phyloP scores from a whole-genome alignment of 2,797 vertebrate genomes.

The Yasuhikotakia modesta region DNA sequence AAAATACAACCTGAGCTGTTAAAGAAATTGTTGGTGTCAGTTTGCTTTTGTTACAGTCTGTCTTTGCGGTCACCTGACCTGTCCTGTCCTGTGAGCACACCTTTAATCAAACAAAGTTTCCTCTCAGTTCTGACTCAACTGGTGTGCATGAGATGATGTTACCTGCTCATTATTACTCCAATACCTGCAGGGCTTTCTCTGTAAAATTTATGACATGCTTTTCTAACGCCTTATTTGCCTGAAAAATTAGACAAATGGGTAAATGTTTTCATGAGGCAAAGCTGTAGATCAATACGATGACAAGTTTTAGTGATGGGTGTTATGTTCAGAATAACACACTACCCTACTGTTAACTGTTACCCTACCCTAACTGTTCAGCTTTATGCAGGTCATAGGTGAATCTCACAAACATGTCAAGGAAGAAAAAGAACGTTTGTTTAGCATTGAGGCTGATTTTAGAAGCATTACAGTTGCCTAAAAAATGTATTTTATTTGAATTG shows the following conservation, averaged over 20 bases:
- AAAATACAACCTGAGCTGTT: slow-evolving; percentile 77
- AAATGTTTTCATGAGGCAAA: slow-evolving; percentile 1
- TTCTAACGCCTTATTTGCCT: background rate
- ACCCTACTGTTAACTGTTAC: no score
- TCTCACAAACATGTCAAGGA: no score
- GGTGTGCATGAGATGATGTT: background rate
- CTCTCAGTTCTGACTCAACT: slow-evolving; percentile 25
- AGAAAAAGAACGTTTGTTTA: no score
- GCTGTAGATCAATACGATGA: background rate
- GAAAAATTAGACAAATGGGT: slow-evolving; percentile 23
- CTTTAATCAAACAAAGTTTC: slow-evolving; percentile 35
- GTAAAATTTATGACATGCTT: slow-evolving; percentile 19
- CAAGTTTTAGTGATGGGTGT: background rate
- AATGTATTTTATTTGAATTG: no score
- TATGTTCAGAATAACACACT: background rate
- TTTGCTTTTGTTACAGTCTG: slow-evolving; percentile 46
- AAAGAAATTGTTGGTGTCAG: slow-evolving; percentile 49
- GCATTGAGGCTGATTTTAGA: no score
- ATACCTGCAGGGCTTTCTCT: slow-evolving; percentile 29
- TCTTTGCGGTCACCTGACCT: slow-evolving; percentile 15
- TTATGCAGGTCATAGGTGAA: no score
- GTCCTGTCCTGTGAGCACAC: slow-evolving; percentile 36
- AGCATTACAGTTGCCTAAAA: no score
- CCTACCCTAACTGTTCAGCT: no score
- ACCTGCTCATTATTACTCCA: slow-evolving; percentile 29